Percentiles rank a stretch among this genome's conserved stretches.
phyloP scores from a whole-genome alignment of 2,797 vertebrate genomes.

The Nasua narica region DNA sequence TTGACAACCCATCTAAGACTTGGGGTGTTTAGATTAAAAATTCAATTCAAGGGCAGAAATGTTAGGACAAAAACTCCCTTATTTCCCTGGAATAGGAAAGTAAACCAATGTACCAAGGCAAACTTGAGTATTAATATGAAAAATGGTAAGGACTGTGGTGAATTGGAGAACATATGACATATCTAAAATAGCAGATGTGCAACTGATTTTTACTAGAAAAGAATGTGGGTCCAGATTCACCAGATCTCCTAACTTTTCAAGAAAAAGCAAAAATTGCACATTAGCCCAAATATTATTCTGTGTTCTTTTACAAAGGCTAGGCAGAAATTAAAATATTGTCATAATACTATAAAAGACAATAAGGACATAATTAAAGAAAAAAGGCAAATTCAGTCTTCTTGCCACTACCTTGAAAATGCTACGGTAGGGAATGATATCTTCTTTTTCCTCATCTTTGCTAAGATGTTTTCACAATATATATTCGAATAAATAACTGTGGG shows the following conservation, averaged over 20 bases:
- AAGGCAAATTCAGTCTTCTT: background rate
- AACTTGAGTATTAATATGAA: background rate
- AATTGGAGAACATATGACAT: background rate
- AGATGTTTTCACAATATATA: background rate
- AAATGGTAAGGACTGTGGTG: background rate
- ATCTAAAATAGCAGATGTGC: background rate
- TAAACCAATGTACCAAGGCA: background rate
- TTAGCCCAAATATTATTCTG: background rate
- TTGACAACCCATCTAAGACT: slow-evolving; percentile 26
- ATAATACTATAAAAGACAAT: background rate
- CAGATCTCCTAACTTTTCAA: background rate
- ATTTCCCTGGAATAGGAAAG: background rate
- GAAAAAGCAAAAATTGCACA: background rate
- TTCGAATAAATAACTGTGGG: background rate
- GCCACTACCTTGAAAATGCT: background rate
- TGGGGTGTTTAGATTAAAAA: slow-evolving; percentile 38
- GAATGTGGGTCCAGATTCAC: background rate
- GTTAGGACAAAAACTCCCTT: background rate
- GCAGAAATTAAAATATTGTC: background rate
- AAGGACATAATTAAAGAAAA: background rate
- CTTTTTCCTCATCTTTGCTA: background rate
- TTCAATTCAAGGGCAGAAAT: slow-evolving; percentile 4
- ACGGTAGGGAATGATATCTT: background rate
- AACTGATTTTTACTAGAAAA: background rate
- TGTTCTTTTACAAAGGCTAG: background rate